Conservation (phyloP, 2,113 vertebrate species). For the Pogona vitticeps region DNA sequence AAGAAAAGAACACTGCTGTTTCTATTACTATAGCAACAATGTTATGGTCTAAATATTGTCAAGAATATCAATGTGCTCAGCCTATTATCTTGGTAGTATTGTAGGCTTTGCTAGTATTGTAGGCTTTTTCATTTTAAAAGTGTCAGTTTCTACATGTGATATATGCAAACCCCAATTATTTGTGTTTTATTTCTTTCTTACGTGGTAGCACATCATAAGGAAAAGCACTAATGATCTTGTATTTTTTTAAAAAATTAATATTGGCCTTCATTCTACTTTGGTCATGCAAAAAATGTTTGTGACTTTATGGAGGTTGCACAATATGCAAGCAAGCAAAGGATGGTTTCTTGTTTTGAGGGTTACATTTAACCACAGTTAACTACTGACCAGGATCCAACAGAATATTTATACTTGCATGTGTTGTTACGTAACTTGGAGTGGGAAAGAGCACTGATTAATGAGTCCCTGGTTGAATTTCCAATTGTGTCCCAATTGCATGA, state of each 20-base stretch:
- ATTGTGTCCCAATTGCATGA: too few species aligned
- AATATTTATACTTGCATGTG: too few species aligned
- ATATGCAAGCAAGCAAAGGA: background rate
- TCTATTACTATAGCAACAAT: constrained; percentile 20
- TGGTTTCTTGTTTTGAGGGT: background rate
- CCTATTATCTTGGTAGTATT: constrained; percentile 23
- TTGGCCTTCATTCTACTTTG: constrained; percentile 1
- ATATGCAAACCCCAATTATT: constrained; percentile 26
- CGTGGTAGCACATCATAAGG: constrained; percentile 7
- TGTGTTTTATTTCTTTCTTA: constrained; percentile 15
- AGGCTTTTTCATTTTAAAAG: constrained; percentile 36
- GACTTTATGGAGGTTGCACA: constrained; percentile 15
- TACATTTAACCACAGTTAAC: background rate
- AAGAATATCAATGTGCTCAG: constrained; percentile 37
- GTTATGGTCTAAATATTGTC: constrained; percentile 21
- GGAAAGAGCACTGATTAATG: too few species aligned
- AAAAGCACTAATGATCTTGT: constrained; percentile 22
- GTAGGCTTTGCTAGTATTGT: background rate
- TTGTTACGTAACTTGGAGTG: too few species aligned
- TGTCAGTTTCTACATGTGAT: constrained; percentile 21
- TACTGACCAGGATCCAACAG: too few species aligned
- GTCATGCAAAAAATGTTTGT: constrained; percentile 12
- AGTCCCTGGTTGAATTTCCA: too few species aligned
- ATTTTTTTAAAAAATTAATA: background rate
- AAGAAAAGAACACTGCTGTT: background rate